Percentiles rank a stretch among this genome's conserved stretches.
Conservation (phyloP, 2,888 invertebrate genomes). For the Drosophila barbarae region DNA sequence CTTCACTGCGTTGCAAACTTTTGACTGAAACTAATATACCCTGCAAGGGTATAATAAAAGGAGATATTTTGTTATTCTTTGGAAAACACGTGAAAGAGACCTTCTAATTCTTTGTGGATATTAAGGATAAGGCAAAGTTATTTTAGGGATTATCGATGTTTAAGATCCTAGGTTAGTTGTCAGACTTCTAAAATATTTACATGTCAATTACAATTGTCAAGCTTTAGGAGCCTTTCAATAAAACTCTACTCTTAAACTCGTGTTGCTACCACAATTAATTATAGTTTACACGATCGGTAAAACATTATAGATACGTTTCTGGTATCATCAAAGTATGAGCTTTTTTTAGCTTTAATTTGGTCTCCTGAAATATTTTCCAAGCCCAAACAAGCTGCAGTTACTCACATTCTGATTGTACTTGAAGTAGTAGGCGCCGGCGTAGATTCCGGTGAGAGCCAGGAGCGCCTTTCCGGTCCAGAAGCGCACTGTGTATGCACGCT, state of each 20-base stretch:
- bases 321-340: background rate
- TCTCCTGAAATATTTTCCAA: background rate
- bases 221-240: background rate
- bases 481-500: conserved; percentile 82
- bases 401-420: conserved; percentile 90
- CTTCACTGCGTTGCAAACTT: no score
- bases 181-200: background rate
- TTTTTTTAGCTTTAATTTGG: background rate
- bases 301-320: background rate
- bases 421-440: conserved; percentile 86
- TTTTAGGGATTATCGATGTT: background rate
- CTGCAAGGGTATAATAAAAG: background rate
- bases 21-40: no score
- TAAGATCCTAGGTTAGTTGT: background rate
- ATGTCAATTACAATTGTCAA: background rate
- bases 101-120: background rate
- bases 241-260: background rate
- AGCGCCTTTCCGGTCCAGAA: conserved; percentile 84
- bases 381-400: conserved; percentile 46
- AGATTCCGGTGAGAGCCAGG: conserved; percentile 81
- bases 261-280: no score
- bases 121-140: background rate
- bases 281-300: no score
- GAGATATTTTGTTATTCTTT: background rate
- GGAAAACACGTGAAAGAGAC: background rate